A percentile compares a stretch with the other conserved stretches of the same genome.
Conservation (phyloP, 1,140 invertebrate species). For the Megalonaias nervosa region DNA sequence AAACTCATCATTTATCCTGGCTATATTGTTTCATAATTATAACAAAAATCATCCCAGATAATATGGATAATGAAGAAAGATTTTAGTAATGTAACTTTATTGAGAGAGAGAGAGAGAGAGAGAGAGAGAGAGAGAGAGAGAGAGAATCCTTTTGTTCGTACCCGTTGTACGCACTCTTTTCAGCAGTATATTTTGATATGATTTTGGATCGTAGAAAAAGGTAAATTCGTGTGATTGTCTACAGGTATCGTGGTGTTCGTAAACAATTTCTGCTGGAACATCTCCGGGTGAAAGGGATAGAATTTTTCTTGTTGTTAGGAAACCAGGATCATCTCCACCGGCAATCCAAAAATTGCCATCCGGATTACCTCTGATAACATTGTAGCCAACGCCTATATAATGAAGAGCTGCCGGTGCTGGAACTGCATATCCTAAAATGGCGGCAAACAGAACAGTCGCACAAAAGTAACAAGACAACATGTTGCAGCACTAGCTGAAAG, state of each 20-base stretch:
- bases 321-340: conserved; percentile 51
- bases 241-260: conserved; percentile 42
- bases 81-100: no score
- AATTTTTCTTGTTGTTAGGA: conserved; percentile 45
- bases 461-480: conserved; percentile 17
- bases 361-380: conserved; percentile 43
- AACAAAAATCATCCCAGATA: no score
- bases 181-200: conserved; percentile 46
- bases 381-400: conserved; percentile 48
- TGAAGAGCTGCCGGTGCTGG: conserved; percentile 24
- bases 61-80: no score
- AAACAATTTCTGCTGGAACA: conserved; percentile 31
- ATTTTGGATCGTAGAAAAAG: conserved; percentile 42
- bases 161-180: conserved; percentile 35
- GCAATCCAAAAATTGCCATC: conserved; percentile 34
- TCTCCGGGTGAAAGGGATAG: conserved; percentile 21
- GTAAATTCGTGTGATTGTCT: conserved; percentile 14
- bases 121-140: no score
- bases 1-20: no score
- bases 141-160: neutral
- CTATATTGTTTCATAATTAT: no score
- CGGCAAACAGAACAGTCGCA: conserved; percentile 1
- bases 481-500: no score
- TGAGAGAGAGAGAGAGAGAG: no score
- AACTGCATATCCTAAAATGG: neutral